Conservation (phyloP, 53 echinoderm and acorn worm species). For the Holothuria leucospilota region DNA sequence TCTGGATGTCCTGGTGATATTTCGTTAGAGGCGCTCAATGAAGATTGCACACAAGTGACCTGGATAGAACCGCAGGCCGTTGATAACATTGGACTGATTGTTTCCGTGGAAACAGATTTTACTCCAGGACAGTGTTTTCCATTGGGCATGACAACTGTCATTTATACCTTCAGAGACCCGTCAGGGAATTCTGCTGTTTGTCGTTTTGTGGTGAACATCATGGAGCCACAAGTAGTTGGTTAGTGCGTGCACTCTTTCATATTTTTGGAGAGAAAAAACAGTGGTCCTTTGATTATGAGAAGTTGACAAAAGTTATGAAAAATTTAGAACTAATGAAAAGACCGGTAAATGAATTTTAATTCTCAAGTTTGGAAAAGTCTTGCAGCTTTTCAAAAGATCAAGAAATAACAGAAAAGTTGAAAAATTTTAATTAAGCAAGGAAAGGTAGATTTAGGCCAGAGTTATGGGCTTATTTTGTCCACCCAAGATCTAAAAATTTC, state of each 20-base stretch:
- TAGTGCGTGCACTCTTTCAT: not conserved
- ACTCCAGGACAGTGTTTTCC: conserved; percentile 42
- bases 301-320: no score
- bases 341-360: no score
- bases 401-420: no score
- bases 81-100: not conserved
- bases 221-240: not conserved
- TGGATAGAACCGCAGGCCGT: conserved; percentile 67
- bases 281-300: no score
- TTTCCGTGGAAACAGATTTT: not conserved
- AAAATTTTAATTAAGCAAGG: no score
- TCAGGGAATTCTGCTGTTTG: conserved; percentile 39
- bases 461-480: no score
- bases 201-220: not conserved
- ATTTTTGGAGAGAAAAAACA: not conserved
- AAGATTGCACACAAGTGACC: conserved; percentile 14
- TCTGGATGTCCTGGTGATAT: conserved; percentile 47
- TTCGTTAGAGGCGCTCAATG: not conserved
- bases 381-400: no score
- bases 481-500: no score
- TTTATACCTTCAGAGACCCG: conserved; percentile 33
- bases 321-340: no score
- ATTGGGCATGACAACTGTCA: conserved; percentile 12
- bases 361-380: no score
- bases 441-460: no score